phyloP scores from a whole-genome alignment of 2,113 vertebrate species.

The Falcunculus frontatus region DNA sequence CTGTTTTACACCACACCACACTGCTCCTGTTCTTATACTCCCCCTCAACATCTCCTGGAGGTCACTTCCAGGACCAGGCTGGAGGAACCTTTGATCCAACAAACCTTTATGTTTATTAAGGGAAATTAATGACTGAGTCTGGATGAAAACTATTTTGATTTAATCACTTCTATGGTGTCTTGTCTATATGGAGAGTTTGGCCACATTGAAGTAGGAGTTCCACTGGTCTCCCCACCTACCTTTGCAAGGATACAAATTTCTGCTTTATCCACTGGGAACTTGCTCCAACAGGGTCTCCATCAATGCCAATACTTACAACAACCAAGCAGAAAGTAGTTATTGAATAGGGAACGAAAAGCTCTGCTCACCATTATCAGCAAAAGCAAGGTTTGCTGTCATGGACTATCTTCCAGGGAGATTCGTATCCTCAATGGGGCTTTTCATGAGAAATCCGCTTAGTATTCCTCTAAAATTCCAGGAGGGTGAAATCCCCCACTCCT shows the following conservation, averaged over 20 bases:
- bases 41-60: not conserved
- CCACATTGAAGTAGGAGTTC: not conserved
- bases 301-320: not conserved
- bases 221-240: not conserved
- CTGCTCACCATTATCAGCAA: not conserved
- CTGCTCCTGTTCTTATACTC: not conserved
- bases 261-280: not conserved
- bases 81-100: not conserved
- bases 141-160: not conserved
- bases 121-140: not conserved
- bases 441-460: slow-evolving; percentile 55
- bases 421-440: slow-evolving; percentile 9
- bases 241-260: not conserved
- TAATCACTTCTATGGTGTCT: not conserved
- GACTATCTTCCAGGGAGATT: not conserved
- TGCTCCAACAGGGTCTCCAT: not conserved
- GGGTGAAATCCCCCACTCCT: slow-evolving; percentile 48
- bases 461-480: slow-evolving; percentile 59
- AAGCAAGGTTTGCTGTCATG: not conserved
- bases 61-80: not conserved
- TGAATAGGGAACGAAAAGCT: not conserved
- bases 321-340: not conserved
- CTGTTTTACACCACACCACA: not conserved
- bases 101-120: not conserved
- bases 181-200: not conserved